Base-by-base conservation (phyloP, 2,888 invertebrate genomes). In the Branchipolynoe longqiensis region DNA sequence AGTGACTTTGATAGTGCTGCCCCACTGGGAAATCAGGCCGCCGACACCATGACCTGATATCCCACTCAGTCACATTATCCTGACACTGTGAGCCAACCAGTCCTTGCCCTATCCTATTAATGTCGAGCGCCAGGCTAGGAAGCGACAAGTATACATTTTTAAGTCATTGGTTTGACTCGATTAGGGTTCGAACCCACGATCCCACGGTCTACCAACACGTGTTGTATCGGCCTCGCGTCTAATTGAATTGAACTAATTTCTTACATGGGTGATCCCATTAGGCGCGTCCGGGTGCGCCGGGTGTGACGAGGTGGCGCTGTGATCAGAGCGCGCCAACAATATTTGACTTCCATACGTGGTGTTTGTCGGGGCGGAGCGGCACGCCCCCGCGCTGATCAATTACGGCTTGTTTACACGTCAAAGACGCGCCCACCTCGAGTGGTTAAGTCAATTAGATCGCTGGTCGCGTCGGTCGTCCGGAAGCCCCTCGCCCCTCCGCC, bases 221-320 rank as follows among this genome's bases (percentile, higher is more conserved):
- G n/a, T n/a, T n/a, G n/a, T n/a, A n/a, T n/a, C n/a, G n/a, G n/a
- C n/a, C 78, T 41, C 78, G 12, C 25, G 78, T 14, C 78, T 78
- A 78, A 78, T 78, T 78, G 78, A 78, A 78, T 78, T 78, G 78
- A 78, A 78, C 78, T 78, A 78, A 78, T 78, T 78, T 78, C 78
- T 48, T 78, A 78, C 78, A 78, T 54, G 54, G 78, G 22, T 78
- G 78, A 78, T 48, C 78, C 78, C 78, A 78, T 78, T 78, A 78
- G 78, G 25, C 28, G 54, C 6, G 78, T 48, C 1, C 8, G 78
- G 28, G 48, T 54, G 78, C 78, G 48, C 18, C 28, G 33, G 48
- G 48, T 38, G 73, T 12, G 73, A n/a, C 8, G n/a, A 8, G n/a
- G 33, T n/a, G 41, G 41, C 14, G 41, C n/a, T n/a, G n/a, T n/a